Percentiles rank a stretch among this genome's conserved stretches.
Conservation (phyloP, 2,797 vertebrate species). For the Antennarius maculatus region DNA sequence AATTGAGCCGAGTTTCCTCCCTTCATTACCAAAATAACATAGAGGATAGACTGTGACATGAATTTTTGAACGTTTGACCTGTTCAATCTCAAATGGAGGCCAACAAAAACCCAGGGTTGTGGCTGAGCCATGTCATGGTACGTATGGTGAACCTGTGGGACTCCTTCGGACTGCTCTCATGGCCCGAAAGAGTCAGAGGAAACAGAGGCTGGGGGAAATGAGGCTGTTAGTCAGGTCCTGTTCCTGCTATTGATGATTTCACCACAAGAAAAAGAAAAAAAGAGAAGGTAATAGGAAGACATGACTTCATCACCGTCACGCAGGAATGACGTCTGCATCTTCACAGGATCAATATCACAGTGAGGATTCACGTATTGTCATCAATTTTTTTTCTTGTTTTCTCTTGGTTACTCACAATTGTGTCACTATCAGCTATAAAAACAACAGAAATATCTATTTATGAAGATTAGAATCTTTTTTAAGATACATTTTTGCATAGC, state of each 20-base stretch:
- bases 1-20: slow-evolving; percentile 62
- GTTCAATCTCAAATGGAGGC: slow-evolving; percentile 1
- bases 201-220: slow-evolving; percentile 71
- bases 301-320: slow-evolving; percentile 37
- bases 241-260: slow-evolving; percentile 74
- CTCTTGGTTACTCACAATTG: not conserved
- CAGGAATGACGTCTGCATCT: slow-evolving; percentile 14
- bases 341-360: slow-evolving; percentile 30
- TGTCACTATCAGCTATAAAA: not conserved
- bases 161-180: slow-evolving; percentile 26
- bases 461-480: too few species aligned
- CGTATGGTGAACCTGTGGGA: slow-evolving; percentile 11
- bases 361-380: not conserved
- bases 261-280: slow-evolving; percentile 37
- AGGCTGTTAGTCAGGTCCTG: slow-evolving; percentile 69
- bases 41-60: slow-evolving; percentile 34
- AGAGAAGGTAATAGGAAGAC: slow-evolving; percentile 31
- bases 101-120: slow-evolving; percentile 5
- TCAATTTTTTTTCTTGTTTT: not conserved
- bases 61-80: slow-evolving; percentile 16
- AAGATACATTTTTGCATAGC: too few species aligned
- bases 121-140: not conserved
- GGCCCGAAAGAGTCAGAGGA: slow-evolving; percentile 72
- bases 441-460: not conserved
- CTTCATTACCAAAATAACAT: slow-evolving; percentile 28